Evolutionary conservation across 1,140 invertebrate species (phyloP).

Genomic region (Platyscapa corneri): DNA sequence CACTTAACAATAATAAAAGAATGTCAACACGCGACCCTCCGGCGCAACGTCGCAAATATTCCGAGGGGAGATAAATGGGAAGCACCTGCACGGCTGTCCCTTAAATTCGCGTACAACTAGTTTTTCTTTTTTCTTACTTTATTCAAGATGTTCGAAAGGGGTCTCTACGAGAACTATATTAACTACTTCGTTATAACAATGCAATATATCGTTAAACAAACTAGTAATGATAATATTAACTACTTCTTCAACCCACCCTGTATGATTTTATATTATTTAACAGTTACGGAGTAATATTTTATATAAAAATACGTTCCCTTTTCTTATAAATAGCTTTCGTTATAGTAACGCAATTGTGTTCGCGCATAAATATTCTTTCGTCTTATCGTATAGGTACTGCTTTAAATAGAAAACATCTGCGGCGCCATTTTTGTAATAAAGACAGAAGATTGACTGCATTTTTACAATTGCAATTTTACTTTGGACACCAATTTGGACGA

Average conservation of each 20-base stretch:
- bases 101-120: constrained; percentile 10
- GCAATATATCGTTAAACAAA: too few species aligned
- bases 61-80: not conserved
- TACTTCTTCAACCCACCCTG: not conserved
- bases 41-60: too few species aligned
- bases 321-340: not conserved
- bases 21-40: too few species aligned
- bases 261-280: not conserved
- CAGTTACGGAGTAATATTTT: constrained; percentile 10
- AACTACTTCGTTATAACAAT: too few species aligned
- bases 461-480: not conserved
- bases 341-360: not conserved
- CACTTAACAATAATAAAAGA: too few species aligned
- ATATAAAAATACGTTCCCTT: not conserved
- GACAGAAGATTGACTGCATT: not conserved
- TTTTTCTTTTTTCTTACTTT: not conserved
- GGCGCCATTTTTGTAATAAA: not conserved
- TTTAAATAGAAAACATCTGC: not conserved
- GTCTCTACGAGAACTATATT: not conserved
- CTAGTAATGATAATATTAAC: constrained; percentile 13
- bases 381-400: not conserved
- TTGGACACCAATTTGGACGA: not conserved
- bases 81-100: not conserved
- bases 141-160: not conserved
- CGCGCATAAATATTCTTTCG: not conserved